Base-by-base conservation (phyloP, 2,797 vertebrate species). In the Mus spretus region DNA sequence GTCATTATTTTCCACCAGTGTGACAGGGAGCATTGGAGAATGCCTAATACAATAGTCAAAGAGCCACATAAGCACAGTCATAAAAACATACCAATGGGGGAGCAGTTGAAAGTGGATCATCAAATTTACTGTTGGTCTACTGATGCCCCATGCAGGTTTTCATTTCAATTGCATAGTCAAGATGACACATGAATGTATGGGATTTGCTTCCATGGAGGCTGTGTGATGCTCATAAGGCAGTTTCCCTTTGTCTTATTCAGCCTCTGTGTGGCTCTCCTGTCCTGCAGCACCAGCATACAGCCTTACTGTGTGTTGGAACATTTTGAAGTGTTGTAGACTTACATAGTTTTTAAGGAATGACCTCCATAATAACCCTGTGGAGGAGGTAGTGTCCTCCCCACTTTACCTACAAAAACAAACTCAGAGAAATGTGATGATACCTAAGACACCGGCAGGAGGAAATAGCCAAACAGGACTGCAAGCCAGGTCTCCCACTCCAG, bases 11-110 rank as follows among this genome's bases (percentile, higher is more conserved):
- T 26, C 57, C 44, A n/a, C 3, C 24, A 37, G 0, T 86, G 44
- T 90, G 26, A 53, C 44, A 63, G 61, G 55, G 6, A 78, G 1
- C 34, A 70, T 22, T 96, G 81, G 31, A 50, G 92, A 90, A 75
- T 61, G 37, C 57, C 86, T 88, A 8, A 40, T 91, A 53, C 79
- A 65, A 81, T 82, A 86, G 40, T 88, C 47, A 82, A 91, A 74
- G 83, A 80, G 90, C n/a, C 37, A 31, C 5, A 79, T 72, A 83
- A 59, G 63, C 20, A 70, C 7, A 63, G 26, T 89, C 22, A 24
- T 13, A n/a, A 88, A 86, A 63, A 8, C 34, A 72, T 86, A 72
- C 70, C 74, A 8, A 6, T 47, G 84, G 24, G 40, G 85, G 67
- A 85, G n/a, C 53, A 65, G 22, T 77, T 50, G 2, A 57, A 78